Base-by-base conservation (phyloP, 53 echinoderm and acorn worm species). In the Holothuria leucospilota region DNA sequence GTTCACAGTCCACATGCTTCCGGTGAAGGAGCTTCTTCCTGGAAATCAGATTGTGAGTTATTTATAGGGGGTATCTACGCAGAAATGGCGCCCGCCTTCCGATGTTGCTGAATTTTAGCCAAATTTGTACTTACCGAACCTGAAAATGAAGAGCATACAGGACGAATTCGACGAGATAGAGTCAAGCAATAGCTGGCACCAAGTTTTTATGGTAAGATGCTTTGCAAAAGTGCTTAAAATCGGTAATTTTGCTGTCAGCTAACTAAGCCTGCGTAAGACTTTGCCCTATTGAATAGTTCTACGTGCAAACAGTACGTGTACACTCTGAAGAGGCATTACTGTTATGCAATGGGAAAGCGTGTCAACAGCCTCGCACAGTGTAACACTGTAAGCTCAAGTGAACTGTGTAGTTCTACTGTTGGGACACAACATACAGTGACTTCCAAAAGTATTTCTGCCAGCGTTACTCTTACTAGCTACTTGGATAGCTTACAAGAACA, bases 91-190 rank as follows among this genome's bases (percentile, higher is more conserved):
- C 59, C 80, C 38, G 80, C 80, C 29, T 38, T 30, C 11, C 29
- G 20, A 61, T 56, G 38, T 25, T 80, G 39, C 80, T 80, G 80
- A 80, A 59, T 80, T 80, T 34, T 58, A 16, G 34, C 29, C 52
- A 62, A 77, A 77, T 59, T 38, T 11, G 15, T 29, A 13, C 67
- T 67, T 21, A 13, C 67, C 30, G 28, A 21, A 27, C 28, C 29
- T 59, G 16, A 80, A 80, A 80, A 80, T 92, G 92, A 56, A 75
- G 59, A 92, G 81, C 62, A 81, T 92, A 73, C 85, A 92, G 69
- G 90, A 92, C 16, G 93, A 92, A 66, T 92, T 92, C 56, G 62
- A 92, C 52, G 90, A 90, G 82, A 87, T 83, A 67, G 93, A 92
- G 77, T 73, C 59, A 29, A 89, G 68, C 16, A 90, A 87, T 8